Base-by-base conservation (phyloP, 2,113 vertebrate species). In the Siniperca chuatsi region DNA sequence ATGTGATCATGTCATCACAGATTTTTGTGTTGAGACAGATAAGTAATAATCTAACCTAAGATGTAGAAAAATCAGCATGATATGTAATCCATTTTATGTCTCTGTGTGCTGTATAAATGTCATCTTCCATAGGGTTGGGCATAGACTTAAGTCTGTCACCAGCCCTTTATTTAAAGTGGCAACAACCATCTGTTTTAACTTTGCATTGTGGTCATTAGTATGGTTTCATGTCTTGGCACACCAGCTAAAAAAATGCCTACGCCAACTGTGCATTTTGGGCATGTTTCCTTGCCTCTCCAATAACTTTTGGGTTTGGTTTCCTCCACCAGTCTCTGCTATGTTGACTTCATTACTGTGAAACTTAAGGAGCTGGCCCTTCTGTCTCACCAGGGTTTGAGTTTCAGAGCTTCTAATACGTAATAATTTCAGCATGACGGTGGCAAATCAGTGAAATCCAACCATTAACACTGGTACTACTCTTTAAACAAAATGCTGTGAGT, bases 321-420 rank as follows among this genome's bases (percentile, higher is more conserved):
- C 79, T 75, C 29, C 16, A 15, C 29, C 71, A 42, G 8, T 35
- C 62, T 54, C 52, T 65, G 65, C 29, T 78, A 77, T 73, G 40
- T 78, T 81, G 73, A 62, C 77, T 81, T 85, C 33, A 84, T 82
- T 81, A 68, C 62, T 48, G 76, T 85, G 81, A 84, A 89, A 92
- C 80, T 11, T 8, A 69, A 83, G 57, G n/a, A 84, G 65, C 25
- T 37, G 58, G 23, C 3, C 67, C 58, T 60, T 85, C 78, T 79
- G 61, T 73, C 76, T 81, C 37, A 48, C 11, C 6, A 21, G 11
- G 67, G 23, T 67, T 65, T 80, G 18, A 42, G 54, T 82, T 82
- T 76, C 58, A 78, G 44, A 71, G 12, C 37, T 48, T 70, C 68
- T 44, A 8, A 75, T 70, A 64, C 8, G 8, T 67, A 35, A 57